phyloP scores from a whole-genome alignment of 2,113 vertebrate species.

The Planiliza haematocheilus region DNA sequence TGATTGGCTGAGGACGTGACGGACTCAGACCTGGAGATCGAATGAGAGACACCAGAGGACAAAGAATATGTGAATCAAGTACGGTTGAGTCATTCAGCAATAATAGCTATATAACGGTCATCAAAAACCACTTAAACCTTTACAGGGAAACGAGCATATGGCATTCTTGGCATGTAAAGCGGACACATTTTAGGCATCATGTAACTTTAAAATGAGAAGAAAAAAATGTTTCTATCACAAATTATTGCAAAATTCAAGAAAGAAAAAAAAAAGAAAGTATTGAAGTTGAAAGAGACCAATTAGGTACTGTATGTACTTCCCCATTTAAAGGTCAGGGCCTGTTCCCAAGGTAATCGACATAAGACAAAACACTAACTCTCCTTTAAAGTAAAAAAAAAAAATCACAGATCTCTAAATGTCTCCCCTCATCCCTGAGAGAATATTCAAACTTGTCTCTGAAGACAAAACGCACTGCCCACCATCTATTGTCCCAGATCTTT shows the following conservation, averaged over 20 bases:
- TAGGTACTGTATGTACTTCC: constrained; percentile 28
- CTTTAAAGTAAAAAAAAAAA: constrained; percentile 55
- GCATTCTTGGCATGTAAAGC: constrained; percentile 5
- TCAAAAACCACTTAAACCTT: not conserved
- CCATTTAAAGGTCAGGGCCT: constrained; percentile 55
- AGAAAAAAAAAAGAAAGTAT: constrained; percentile 18
- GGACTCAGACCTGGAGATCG: constrained; percentile 67
- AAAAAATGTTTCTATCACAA: not conserved
- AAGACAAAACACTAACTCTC: constrained; percentile 45
- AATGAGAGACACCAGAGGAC: constrained; percentile 7
- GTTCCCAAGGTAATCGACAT: constrained; percentile 49
- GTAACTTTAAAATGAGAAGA: not conserved
- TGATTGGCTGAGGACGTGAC: constrained; percentile 76
- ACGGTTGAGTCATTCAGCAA: not conserved
- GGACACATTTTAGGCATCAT: not conserved
- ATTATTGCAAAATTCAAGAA: constrained; percentile 1
- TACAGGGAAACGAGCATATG: not conserved
- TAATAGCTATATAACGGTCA: not conserved
- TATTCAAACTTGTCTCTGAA: constrained; percentile 44
- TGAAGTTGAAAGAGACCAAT: constrained; percentile 31
- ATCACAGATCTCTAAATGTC: constrained; percentile 43
- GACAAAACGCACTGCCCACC: constrained; percentile 24
- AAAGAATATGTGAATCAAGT: not conserved
- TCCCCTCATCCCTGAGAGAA: constrained; percentile 23
- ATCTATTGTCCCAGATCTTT: constrained; percentile 2